phyloP scores from a whole-genome alignment of 2,113 vertebrate species.

The Perca fluviatilis region DNA sequence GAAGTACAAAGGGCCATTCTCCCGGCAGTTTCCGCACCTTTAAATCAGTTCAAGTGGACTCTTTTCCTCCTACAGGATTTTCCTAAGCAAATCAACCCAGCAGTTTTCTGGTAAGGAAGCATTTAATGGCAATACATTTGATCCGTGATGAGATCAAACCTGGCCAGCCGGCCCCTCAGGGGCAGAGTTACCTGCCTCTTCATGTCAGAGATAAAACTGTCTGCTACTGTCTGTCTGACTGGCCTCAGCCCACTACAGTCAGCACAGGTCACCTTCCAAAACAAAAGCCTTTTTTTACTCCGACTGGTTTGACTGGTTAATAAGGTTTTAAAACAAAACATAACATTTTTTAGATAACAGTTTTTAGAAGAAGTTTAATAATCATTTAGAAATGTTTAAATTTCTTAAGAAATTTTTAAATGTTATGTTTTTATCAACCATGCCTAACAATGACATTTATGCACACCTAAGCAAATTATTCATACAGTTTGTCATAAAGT shows the following conservation, averaged over 20 bases:
- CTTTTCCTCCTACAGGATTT: slow-evolving; percentile 71
- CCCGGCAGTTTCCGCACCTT: slow-evolving; percentile 47
- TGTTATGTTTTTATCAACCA: neutral
- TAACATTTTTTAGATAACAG: neutral
- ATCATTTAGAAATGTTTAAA: too few relatives aligned
- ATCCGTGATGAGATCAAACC: slow-evolving; percentile 72
- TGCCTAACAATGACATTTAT: neutral
- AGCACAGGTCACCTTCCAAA: slow-evolving; percentile 15
- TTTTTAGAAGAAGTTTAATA: neutral
- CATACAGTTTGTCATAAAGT: neutral
- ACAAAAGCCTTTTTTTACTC: neutral
- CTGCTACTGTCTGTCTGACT: slow-evolving; percentile 61
- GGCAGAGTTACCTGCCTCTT: slow-evolving; percentile 66
- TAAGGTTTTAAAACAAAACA: slow-evolving; percentile 1
- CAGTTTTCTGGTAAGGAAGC: slow-evolving; percentile 67
- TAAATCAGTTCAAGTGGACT: slow-evolving; percentile 61
- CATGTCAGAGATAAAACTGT: slow-evolving; percentile 70
- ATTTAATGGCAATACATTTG: slow-evolving; percentile 65
- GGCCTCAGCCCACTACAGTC: slow-evolving; percentile 13
- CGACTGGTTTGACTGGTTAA: neutral
- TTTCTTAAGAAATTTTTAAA: too few relatives aligned
- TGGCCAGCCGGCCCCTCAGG: slow-evolving; percentile 48
- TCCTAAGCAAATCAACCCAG: slow-evolving; percentile 70
- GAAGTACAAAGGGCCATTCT: slow-evolving; percentile 71
- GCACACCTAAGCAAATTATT: neutral